Base-by-base conservation (phyloP, 2,888 invertebrate genomes). In the Lacanobia oleracea region DNA sequence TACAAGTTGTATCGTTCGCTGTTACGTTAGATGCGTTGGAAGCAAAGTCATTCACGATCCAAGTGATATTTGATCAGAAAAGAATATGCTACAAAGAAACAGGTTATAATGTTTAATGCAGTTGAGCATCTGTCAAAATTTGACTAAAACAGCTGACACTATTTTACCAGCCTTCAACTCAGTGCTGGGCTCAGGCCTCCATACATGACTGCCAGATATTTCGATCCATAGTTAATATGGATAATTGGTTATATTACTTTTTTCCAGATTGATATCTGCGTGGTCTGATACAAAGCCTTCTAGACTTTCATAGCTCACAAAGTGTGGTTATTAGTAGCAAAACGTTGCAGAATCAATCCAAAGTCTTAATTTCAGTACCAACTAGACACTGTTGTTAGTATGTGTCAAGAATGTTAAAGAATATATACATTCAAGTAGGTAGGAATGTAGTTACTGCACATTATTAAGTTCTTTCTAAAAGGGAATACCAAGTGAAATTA, bases 1-100 rank as follows among this genome's bases (percentile, higher is more conserved):
- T 33, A 16, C 43, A 66, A 12, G 66, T 33, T 37, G 64, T 45
- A 48, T 62, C 27, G 6, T 43, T 27, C 45, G 33, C 8, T 59
- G 21, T 21, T 43, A 14, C 9, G 4, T 21, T 5, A 23, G 8
- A 60, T 43, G 21, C 10, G 1, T 60, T 21, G 21, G 6, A 21
- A 60, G 48, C 33, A 48, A n/a, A 33, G 33, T 43, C 60, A 45
- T 14, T 48, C 65, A 64, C 65, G 57, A 43, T 23, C 2, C 14
- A 56, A 43, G 65, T 43, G 40, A n/a, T 65, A 16, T 65, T 56
- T 54, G 40, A 23, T 18, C 1, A 33, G 10, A 37, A 23, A 64
- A 67, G 21, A 33, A 16, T 21, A 27, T 33, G 21, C 14, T 10
- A 45, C 16, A 16, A 18, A 14, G 7, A 48, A 63, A 9, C 2